Base-by-base conservation (phyloP, 2,888 invertebrate species). In the Byasa hedistus region DNA sequence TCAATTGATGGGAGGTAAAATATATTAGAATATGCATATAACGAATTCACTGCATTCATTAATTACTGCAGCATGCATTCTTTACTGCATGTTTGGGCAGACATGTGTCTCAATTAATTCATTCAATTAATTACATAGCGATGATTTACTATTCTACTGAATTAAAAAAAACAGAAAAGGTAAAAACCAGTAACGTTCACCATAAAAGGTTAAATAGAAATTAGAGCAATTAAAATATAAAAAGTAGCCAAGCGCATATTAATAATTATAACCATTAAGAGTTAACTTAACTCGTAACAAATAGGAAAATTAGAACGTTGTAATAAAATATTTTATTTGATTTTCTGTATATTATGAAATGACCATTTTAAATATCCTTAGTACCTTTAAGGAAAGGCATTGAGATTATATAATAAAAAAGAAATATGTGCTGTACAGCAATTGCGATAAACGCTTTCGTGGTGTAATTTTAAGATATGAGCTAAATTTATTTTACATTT, bases 171-270 rank as follows among this genome's bases (percentile, higher is more conserved):
- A 54, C 56, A 3, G 21, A 63, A 56, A 63, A 21, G 59, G 63
- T 51, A 51, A 63, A 62, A 63, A 39, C 63, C 27, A 56, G 66
- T 48, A 48, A 67, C 48, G 44, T 36, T 24, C 5, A 32, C 58
- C 39, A 48, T 59, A 59, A 32, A 60, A 48, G 60, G 56, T 63
- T 51, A 64, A 51, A 44, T 62, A 44, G 57, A 62, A 66, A 66
- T 66, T 24, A 58, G 59, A 66, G 55, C 59, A 66, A 59, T 63
- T 63, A 32, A 22, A 59, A 56, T 55, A 65, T 55, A 59, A 44
- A 57, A 66, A 44, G 17, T 57, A 48, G 48, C 48, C n/a, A 12
- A 48, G n/a, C 7, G 48, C 19, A 12, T 10, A 39, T 39, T 39
- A 39, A 39, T 39, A 1, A 32, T 32, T 32, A 15, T 39, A 15